phyloP scores from a whole-genome alignment of 2,113 vertebrate species.

The Phylloscopus trochilus region DNA sequence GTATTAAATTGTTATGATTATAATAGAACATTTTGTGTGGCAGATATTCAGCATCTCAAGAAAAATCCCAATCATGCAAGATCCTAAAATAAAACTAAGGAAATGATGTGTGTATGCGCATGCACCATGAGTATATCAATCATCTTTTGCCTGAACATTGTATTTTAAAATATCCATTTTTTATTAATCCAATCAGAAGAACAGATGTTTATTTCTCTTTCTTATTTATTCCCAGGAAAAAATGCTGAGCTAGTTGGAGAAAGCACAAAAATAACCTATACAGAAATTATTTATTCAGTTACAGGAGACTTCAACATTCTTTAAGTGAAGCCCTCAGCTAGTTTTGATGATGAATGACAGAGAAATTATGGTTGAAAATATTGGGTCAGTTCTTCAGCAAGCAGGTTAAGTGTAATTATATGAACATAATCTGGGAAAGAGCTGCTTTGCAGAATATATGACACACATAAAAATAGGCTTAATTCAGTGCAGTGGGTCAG shows the following conservation, averaged over 20 bases:
- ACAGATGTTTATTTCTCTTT: slow-evolving; percentile 15
- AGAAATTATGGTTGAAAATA: background rate
- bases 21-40: background rate
- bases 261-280: background rate
- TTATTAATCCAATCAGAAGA: background rate
- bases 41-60: slow-evolving; percentile 8
- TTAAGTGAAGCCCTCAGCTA: background rate
- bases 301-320: background rate
- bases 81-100: slow-evolving; percentile 24
- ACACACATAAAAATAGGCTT: background rate
- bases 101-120: background rate
- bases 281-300: background rate
- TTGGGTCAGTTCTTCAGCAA: background rate
- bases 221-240: background rate
- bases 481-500: background rate
- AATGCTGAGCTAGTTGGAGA: background rate
- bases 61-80: background rate
- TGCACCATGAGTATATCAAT: background rate
- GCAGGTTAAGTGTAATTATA: background rate
- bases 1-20: slow-evolving; percentile 4
- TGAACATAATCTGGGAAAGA: background rate
- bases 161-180: slow-evolving; percentile 16
- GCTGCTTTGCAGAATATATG: background rate
- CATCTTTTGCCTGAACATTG: background rate
- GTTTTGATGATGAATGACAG: background rate